phyloP scores from a whole-genome alignment of 2,888 invertebrate species.

The Ferrisia virgata region DNA sequence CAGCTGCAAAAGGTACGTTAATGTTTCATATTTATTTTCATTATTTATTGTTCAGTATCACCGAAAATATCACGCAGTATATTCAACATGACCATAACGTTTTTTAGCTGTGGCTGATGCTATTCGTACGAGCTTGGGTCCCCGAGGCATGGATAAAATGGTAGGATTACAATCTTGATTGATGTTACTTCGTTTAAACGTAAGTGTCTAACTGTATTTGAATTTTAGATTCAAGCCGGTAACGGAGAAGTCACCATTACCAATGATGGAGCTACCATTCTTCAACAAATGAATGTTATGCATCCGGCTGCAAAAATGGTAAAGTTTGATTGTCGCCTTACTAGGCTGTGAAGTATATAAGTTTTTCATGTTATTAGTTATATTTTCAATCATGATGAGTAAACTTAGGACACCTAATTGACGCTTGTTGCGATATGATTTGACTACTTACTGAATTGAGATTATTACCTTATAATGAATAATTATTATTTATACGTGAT shows the following conservation, averaged over 20 bases:
- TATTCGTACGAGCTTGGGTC: constrained; percentile 96
- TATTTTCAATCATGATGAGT: background rate
- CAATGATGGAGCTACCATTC: constrained; percentile 98
- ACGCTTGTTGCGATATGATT: background rate
- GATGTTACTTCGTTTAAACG: background rate
- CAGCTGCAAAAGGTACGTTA: constrained; percentile 89
- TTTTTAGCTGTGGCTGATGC: constrained; percentile 93
- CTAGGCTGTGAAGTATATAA: background rate
- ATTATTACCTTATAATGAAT: background rate
- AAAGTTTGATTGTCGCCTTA: constrained; percentile 48
- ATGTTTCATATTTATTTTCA: background rate
- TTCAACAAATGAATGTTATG: constrained; percentile 97
- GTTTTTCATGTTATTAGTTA: background rate
- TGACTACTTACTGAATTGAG: background rate
- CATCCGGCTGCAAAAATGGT: constrained; percentile 99
- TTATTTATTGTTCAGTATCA: background rate
- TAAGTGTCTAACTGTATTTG: no score
- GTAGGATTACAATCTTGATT: constrained; percentile 56
- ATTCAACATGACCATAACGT: background rate
- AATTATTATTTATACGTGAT: no score
- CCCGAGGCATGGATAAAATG: constrained; percentile 99
- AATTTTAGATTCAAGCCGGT: constrained; percentile 78
- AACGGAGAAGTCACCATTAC: constrained; percentile 99
- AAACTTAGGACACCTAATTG: no score
- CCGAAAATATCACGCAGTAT: background rate